These are phyloP conservation scores for Chondrilla cf. caribensis DNA, from an alignment of 37 sponge, comb jelly and placozoan species.

Conservation along the genomic window DNA sequence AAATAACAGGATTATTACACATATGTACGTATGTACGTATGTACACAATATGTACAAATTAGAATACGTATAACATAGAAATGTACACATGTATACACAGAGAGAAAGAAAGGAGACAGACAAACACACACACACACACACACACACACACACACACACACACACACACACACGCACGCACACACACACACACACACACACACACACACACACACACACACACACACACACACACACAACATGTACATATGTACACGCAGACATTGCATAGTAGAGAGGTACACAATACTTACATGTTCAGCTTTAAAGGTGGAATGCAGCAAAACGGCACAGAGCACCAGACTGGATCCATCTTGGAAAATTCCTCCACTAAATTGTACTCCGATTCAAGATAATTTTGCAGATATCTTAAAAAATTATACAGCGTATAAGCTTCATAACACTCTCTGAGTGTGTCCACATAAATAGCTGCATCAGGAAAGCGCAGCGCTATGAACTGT, in stretches of 20 bases:
- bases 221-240: background rate
- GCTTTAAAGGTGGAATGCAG: slow-evolving; percentile 61
- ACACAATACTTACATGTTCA: slow-evolving; percentile 41
- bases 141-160: background rate
- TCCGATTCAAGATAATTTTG: slow-evolving; percentile 71
- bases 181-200: slow-evolving; percentile 4
- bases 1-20: background rate
- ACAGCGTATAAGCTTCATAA: slow-evolving; percentile 91
- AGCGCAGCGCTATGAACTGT: slow-evolving; percentile 72
- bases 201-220: background rate
- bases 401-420: slow-evolving; percentile 89
- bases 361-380: slow-evolving; percentile 49
- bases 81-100: background rate
- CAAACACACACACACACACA: background rate
- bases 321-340: slow-evolving; percentile 61
- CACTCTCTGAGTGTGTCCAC: slow-evolving; percentile 65
- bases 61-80: background rate
- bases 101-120: too few species aligned
- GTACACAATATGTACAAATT: background rate
- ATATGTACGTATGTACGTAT: background rate
- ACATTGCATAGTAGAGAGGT: background rate
- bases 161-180: background rate
- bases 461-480: slow-evolving; percentile 57
- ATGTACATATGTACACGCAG: background rate
- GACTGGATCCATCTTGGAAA: slow-evolving; percentile 27